Conservation (phyloP, 2,888 invertebrate genomes). For the Boloria euphrosyne region DNA sequence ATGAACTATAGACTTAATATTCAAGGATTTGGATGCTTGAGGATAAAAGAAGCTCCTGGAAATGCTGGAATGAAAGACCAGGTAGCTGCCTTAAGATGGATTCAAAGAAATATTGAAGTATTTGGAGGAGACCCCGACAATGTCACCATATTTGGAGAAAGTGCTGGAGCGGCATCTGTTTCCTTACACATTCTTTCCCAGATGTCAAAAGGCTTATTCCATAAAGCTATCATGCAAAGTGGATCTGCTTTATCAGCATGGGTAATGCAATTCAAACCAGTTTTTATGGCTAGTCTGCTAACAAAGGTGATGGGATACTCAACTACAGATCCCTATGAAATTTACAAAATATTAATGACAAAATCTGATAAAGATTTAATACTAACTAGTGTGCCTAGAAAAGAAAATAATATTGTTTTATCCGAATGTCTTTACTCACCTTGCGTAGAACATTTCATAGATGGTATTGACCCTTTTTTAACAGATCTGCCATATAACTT, state of each 20-base stretch:
- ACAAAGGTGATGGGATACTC: conserved; percentile 60
- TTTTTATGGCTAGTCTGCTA: conserved; percentile 59
- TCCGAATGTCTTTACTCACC: conserved; percentile 63
- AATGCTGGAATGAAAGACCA: conserved; percentile 70
- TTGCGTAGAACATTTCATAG: conserved; percentile 58
- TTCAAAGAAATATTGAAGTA: conserved; percentile 57
- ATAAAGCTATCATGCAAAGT: conserved; percentile 68
- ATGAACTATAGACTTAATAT: conserved; percentile 69
- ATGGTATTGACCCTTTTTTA: conserved; percentile 66
- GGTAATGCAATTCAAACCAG: conserved; percentile 62
- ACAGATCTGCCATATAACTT: conserved; percentile 58
- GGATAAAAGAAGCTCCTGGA: conserved; percentile 66
- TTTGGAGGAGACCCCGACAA: conserved; percentile 67
- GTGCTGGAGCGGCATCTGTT: conserved; percentile 65
- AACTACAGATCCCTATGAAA: conserved; percentile 55
- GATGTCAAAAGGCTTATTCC: conserved; percentile 67
- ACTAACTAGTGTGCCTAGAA: conserved; percentile 59
- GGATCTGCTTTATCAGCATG: conserved; percentile 64
- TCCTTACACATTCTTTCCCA: conserved; percentile 65
- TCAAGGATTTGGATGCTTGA: conserved; percentile 63
- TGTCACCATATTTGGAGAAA: conserved; percentile 69
- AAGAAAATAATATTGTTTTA: conserved; percentile 52
- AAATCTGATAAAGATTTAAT: conserved; percentile 60
- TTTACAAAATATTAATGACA: conserved; percentile 58
- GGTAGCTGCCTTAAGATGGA: conserved; percentile 65